phyloP scores from a whole-genome alignment of 2,797 vertebrate genomes.

The Macropus fuliginosus region DNA sequence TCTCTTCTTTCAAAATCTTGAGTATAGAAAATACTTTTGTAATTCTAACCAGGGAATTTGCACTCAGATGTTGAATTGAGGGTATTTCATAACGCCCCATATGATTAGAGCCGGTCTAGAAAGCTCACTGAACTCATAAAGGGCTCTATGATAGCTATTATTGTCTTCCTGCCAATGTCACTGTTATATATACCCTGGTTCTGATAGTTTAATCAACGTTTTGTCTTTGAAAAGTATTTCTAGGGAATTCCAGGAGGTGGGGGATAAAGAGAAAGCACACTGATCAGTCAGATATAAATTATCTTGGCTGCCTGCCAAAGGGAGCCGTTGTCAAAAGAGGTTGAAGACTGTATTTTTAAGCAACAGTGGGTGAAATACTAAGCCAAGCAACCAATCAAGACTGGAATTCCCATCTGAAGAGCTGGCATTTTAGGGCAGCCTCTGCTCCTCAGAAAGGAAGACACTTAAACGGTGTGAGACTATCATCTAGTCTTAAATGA shows the following conservation, averaged over 20 bases:
- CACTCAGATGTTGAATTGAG: conserved; percentile 28
- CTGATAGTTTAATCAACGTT: conserved; percentile 22
- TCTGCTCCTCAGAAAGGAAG: conserved; percentile 28
- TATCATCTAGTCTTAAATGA: conserved; percentile 22
- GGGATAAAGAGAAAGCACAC: background rate
- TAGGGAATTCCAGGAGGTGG: background rate
- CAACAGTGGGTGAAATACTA: background rate
- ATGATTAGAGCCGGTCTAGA: conserved; percentile 39
- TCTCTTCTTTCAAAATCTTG: background rate
- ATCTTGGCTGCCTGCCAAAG: background rate
- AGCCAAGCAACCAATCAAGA: conserved; percentile 5
- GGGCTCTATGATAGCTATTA: background rate
- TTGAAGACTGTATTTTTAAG: conserved; percentile 14
- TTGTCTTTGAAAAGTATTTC: conserved; percentile 31
- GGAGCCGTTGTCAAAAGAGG: conserved; percentile 14
- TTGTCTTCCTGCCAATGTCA: background rate
- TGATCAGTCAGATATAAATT: background rate
- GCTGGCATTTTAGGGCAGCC: conserved; percentile 16
- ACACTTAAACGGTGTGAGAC: conserved; percentile 36
- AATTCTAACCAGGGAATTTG: conserved; percentile 7
- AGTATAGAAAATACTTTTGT: conserved; percentile 20
- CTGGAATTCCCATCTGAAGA: conserved; percentile 13
- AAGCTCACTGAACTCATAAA: conserved; percentile 29
- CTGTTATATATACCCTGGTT: background rate
- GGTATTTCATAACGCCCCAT: conserved; percentile 11